These are phyloP conservation scores for Steinernema khuongi DNA, from an alignment of 1,140 invertebrate genomes.

Conservation along the genomic window DNA sequence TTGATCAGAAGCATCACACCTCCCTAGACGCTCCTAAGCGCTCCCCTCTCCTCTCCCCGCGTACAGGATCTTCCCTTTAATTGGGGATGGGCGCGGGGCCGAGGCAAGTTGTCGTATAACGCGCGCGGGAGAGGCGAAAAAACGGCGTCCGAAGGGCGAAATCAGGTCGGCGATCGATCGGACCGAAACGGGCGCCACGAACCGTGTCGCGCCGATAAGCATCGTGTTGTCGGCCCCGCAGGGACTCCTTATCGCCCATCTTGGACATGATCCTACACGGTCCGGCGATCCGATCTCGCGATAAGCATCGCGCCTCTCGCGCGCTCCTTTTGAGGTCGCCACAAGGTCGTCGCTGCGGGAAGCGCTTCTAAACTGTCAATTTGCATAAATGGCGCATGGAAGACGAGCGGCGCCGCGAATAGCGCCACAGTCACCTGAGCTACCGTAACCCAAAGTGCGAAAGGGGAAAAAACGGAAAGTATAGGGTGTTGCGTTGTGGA, in stretches of 20 bases:
- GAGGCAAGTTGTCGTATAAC: no score
- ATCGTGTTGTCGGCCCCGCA: no score
- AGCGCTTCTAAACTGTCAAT: slow-evolving; percentile 3
- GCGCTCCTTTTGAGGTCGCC: slow-evolving; percentile 7
- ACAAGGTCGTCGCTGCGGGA: slow-evolving; percentile 4
- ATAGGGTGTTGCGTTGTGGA: no score
- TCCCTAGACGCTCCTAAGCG: no score
- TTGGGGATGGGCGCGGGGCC: no score
- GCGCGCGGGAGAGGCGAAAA: slow-evolving; percentile 12
- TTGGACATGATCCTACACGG: no score
- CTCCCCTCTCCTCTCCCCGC: no score
- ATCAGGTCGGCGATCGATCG: slow-evolving; percentile 12
- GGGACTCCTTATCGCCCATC: no score
- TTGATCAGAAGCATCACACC: no score
- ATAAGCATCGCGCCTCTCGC: slow-evolving; percentile 10
- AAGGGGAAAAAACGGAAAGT: no score
- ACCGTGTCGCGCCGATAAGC: neutral
- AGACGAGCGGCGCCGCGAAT: neutral
- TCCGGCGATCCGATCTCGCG: neutral
- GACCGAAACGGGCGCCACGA: neutral
- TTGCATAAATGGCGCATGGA: slow-evolving; percentile 11
- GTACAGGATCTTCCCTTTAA: no score
- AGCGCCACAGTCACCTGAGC: neutral
- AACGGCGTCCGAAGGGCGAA: neutral
- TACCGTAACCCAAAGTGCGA: no score